These are phyloP conservation scores for Nesidiocoris tenuis DNA, from an alignment of 2,888 invertebrate genomes.

Conservation along the genomic window DNA sequence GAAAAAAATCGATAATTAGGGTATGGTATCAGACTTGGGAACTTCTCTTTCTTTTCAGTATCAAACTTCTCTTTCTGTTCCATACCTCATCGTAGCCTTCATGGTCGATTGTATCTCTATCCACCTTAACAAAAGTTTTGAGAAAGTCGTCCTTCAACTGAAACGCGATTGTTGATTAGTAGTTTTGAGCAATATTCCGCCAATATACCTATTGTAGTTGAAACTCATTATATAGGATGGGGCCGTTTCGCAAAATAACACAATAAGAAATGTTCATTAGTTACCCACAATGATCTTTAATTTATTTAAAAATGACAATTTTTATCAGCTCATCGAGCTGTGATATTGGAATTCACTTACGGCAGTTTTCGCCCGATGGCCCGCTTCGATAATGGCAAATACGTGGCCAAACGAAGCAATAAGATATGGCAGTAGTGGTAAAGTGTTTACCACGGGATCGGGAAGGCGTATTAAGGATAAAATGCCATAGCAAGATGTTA, in stretches of 20 bases:
- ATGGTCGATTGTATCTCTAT: not conserved
- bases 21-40: too few species aligned
- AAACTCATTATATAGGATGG: not conserved
- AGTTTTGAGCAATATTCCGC: too few species aligned
- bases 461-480: not conserved
- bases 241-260: too few species aligned
- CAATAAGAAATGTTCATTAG: too few species aligned
- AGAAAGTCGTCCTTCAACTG: not conserved
- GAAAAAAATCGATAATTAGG: too few species aligned
- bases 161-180: not conserved
- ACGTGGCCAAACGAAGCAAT: not conserved
- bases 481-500: constrained; percentile 2
- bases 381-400: not conserved
- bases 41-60: too few species aligned
- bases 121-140: not conserved
- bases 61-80: too few species aligned
- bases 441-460: not conserved
- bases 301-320: too few species aligned
- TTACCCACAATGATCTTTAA: too few species aligned
- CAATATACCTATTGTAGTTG: too few species aligned
- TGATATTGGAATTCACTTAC: too few species aligned
- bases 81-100: constrained; percentile 4
- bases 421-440: not conserved
- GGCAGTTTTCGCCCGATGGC: not conserved
- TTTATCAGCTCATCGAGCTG: too few species aligned